Evolutionary conservation across 2,888 invertebrate genomes (phyloP), one percentile per base, ranked within the genome.

Genomic region (Scrobipalpa atriplicella): DNA sequence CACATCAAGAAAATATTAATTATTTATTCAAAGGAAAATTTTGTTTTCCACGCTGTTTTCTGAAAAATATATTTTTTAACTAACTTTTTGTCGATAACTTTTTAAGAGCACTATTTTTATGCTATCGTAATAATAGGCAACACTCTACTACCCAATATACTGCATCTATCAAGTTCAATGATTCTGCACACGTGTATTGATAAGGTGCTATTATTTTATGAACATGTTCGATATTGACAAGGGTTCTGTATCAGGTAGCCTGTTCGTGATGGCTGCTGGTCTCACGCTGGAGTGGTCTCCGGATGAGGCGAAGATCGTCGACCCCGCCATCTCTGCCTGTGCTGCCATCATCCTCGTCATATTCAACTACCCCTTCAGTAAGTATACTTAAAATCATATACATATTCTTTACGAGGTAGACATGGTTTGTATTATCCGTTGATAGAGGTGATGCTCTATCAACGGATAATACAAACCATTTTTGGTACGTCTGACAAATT

Each of bases 341-440:
- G 96, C 97, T 0, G 95, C 97, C 56, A 83, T 95, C 2, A 84
- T 95, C 0, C 92, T 97, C 51, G 94, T 97, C 71, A 86, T 94
- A 13, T 92, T 97, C 61, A 97, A 97, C 79, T 97, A 95, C 85
- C 96, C 97, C 0, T 97, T 97, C 85, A 95, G 97, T 92, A 80
- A 86, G 92, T 83, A 67, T 58, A n/a, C 13, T 13, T 36, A 38
- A n/a, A 10, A 38, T 16, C n/a, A 29, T 29, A 29, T 29, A 29
- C 2, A 5, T 2, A 5, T 29, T 29, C 29, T 29, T 2, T 29
- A 29, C 5, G 2, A 29, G 29, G 29, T 29, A 29, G 29, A 3
- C 29, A 3, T n/a, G n/a, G 29, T 29, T 29, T 5, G 29, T 29
- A 5, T 3, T 29, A 29, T 2, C 29, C 5, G 29, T 5, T 29